phyloP scores from a whole-genome alignment of 2,888 invertebrate genomes.

The Crioceris asparagi region DNA sequence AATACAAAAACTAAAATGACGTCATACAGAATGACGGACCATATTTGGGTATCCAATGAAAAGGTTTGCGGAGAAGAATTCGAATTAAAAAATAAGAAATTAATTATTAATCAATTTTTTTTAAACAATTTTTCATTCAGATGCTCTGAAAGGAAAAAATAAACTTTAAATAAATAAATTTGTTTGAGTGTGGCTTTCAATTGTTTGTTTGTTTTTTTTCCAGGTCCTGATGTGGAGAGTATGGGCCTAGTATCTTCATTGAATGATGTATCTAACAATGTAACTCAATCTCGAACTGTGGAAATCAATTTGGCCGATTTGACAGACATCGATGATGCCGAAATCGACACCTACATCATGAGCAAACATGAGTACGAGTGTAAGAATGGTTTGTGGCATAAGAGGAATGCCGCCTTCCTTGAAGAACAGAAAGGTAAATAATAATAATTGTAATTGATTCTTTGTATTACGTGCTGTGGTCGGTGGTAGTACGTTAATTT shows the following conservation, averaged over 20 bases:
- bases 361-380: constrained; percentile 66
- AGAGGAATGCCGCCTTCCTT: constrained; percentile 77
- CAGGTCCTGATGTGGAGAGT: constrained; percentile 64
- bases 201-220: constrained; percentile 13
- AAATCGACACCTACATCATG: constrained; percentile 79
- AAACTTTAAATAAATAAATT: too few species aligned
- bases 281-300: constrained; percentile 18
- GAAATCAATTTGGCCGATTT: constrained; percentile 39
- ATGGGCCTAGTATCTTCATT: constrained; percentile 59
- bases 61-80: too few species aligned
- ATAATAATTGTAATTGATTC: neutral
- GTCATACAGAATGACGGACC: too few species aligned
- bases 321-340: constrained; percentile 76
- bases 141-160: too few species aligned
- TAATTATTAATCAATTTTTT: too few species aligned
- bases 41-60: too few species aligned
- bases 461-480: neutral
- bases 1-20: too few species aligned
- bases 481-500: neutral
- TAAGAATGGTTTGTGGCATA: constrained; percentile 81
- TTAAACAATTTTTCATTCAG: too few species aligned
- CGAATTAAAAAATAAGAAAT: too few species aligned
- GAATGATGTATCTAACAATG: constrained; percentile 37
- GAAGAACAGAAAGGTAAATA: constrained; percentile 62
- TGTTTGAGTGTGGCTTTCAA: too few species aligned